Evolutionary conservation across 2,888 invertebrate genomes (phyloP).

Genomic region (Xiphydria camelus): DNA sequence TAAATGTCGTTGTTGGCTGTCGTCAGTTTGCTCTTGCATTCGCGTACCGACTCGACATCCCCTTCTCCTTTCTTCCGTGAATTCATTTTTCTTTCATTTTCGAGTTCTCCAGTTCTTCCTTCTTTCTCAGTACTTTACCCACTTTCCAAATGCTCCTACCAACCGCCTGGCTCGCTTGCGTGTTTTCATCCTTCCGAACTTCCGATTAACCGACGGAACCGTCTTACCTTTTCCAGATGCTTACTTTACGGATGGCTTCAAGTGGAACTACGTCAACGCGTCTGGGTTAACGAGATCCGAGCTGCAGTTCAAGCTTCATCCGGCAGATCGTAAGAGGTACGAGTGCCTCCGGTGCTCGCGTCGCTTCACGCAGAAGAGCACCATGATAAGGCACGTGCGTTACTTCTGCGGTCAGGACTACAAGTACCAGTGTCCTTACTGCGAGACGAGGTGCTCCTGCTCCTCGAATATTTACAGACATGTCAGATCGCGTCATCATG

Average conservation of each 20-base stretch:
- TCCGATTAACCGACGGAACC: neutral
- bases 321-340: slow-evolving; percentile 38
- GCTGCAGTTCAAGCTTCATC: slow-evolving; percentile 28
- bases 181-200: too few species aligned
- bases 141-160: slow-evolving; percentile 3
- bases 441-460: slow-evolving; percentile 41
- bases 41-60: neutral
- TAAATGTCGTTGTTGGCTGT: neutral
- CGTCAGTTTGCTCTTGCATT: neutral
- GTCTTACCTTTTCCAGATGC: neutral
- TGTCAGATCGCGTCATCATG: slow-evolving; percentile 38
- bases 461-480: slow-evolving; percentile 48
- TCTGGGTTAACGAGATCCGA: too few species aligned
- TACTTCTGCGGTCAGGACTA: slow-evolving; percentile 52
- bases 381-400: slow-evolving; percentile 47
- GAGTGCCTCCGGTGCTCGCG: slow-evolving; percentile 47
- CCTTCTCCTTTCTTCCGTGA: neutral
- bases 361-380: slow-evolving; percentile 47
- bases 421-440: slow-evolving; percentile 50
- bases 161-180: too few species aligned
- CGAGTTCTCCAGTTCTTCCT: too few species aligned
- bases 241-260: slow-evolving; percentile 9
- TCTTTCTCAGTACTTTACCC: neutral
- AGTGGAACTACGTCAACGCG: slow-evolving; percentile 9
- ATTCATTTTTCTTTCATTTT: too few species aligned